Percentiles rank a stretch among this genome's conserved stretches.
Evolutionary conservation across 1,140 invertebrate genomes (phyloP).

Genomic region (Zophobas atratus): DNA sequence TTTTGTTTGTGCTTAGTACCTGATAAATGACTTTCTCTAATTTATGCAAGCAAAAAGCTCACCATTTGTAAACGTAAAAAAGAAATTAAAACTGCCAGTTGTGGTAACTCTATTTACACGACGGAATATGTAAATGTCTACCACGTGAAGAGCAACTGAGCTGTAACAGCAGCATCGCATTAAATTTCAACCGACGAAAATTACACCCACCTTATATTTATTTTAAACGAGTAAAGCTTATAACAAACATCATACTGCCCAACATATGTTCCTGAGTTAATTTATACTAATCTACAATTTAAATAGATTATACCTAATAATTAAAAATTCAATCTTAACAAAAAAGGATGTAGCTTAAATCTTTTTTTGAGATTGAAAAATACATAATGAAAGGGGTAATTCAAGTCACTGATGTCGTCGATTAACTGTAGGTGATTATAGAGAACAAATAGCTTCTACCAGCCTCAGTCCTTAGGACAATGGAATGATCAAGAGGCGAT

Average conservation of each 20-base stretch:
- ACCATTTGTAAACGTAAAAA: conserved; percentile 6
- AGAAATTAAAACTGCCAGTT: conserved; percentile 7
- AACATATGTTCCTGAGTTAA: background rate
- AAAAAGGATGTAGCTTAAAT: background rate
- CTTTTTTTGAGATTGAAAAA: background rate
- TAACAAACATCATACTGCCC: background rate
- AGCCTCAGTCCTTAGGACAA: conserved; percentile 30
- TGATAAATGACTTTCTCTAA: background rate
- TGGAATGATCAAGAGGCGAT: conserved; percentile 36
- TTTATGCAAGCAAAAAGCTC: background rate
- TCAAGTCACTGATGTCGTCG: conserved; percentile 1
- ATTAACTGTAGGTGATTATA: conserved; percentile 33
- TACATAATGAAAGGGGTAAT: conserved; percentile 1
- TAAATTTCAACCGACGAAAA: conserved; percentile 6
- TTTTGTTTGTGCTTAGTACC: no score
- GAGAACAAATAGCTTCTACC: conserved; percentile 35
- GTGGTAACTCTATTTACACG: background rate
- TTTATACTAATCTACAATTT: background rate
- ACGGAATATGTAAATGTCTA: background rate
- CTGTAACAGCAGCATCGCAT: background rate
- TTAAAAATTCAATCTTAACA: background rate
- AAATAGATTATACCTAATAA: conserved; percentile 4
- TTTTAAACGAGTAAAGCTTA: background rate
- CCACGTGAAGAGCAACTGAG: background rate
- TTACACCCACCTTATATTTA: conserved; percentile 4